Evolutionary conservation across 2,888 invertebrate species (phyloP).

Genomic region (Eupithecia pulchellata): DNA sequence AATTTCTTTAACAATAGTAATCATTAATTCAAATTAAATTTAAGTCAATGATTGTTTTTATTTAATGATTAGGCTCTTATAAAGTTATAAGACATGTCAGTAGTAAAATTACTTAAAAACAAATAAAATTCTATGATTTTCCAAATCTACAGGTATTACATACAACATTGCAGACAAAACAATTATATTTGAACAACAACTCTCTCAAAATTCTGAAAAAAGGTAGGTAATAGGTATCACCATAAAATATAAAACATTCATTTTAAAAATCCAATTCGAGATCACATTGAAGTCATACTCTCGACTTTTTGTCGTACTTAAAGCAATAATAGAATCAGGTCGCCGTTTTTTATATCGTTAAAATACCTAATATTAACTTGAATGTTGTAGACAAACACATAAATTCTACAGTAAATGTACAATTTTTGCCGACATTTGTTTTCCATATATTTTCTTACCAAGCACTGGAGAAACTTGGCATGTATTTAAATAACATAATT

Average conservation of each 20-base stretch:
- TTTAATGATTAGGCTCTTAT: conserved; percentile 8
- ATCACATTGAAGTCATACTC: conserved; percentile 76
- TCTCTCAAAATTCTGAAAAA: conserved; percentile 40
- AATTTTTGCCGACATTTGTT: background rate
- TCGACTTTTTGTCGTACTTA: conserved; percentile 76
- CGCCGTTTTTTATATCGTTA: conserved; percentile 49
- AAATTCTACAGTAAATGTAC: background rate
- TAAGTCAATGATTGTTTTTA: conserved; percentile 9
- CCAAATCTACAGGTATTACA: conserved; percentile 5
- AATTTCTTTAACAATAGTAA: conserved; percentile 30
- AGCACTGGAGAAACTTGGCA: background rate
- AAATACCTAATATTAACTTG: conserved; percentile 10
- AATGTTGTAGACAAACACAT: conserved; percentile 4
- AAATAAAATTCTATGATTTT: conserved; percentile 20
- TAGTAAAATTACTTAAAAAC: conserved; percentile 12
- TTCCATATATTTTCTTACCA: background rate
- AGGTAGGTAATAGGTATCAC: conserved; percentile 9
- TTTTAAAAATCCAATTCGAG: conserved; percentile 76
- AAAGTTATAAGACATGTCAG: conserved; percentile 1
- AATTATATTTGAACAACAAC: conserved; percentile 22
- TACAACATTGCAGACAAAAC: conserved; percentile 1
- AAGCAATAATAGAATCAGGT: conserved; percentile 77
- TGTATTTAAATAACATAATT: background rate
- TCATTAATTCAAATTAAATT: conserved; percentile 6
- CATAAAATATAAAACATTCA: conserved; percentile 51